Percentiles rank a stretch among this genome's conserved stretches.
These are phyloP conservation scores for Athalia rosae DNA, from an alignment of 2,888 invertebrate species.

Conservation along the genomic window DNA sequence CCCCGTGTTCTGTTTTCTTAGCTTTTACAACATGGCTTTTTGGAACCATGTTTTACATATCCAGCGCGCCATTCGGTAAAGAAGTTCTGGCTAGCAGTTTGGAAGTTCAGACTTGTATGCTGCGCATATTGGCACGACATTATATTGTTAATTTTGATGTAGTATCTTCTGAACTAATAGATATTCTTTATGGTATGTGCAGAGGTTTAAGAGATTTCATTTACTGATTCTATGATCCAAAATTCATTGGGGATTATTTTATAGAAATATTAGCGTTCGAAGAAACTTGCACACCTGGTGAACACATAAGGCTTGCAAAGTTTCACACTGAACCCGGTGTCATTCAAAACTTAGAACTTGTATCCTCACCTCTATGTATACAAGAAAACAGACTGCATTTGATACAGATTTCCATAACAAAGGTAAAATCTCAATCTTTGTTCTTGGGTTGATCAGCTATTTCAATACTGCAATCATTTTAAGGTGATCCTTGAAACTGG, in stretches of 20 bases:
- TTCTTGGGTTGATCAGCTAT: neutral
- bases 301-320: constrained; percentile 49
- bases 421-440: constrained; percentile 52
- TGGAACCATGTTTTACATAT: constrained; percentile 80
- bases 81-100: constrained; percentile 60
- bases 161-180: constrained; percentile 63
- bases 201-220: neutral
- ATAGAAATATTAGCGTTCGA: constrained; percentile 37
- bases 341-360: constrained; percentile 61
- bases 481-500: constrained; percentile 61
- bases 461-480: constrained; percentile 4
- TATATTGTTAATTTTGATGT: constrained; percentile 60
- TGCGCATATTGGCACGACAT: constrained; percentile 63
- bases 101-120: constrained; percentile 67
- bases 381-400: constrained; percentile 53
- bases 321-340: constrained; percentile 59
- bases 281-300: constrained; percentile 20
- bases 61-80: constrained; percentile 73
- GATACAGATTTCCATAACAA: constrained; percentile 61
- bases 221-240: neutral
- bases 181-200: constrained; percentile 62
- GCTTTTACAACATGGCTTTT: constrained; percentile 81
- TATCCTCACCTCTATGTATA: constrained; percentile 59
- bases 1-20: constrained; percentile 60
- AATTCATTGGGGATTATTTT: neutral